Evolutionary conservation across 2,888 invertebrate species (phyloP), one percentile per base, ranked within the genome.

Genomic region (Sthenelais limicola): DNA sequence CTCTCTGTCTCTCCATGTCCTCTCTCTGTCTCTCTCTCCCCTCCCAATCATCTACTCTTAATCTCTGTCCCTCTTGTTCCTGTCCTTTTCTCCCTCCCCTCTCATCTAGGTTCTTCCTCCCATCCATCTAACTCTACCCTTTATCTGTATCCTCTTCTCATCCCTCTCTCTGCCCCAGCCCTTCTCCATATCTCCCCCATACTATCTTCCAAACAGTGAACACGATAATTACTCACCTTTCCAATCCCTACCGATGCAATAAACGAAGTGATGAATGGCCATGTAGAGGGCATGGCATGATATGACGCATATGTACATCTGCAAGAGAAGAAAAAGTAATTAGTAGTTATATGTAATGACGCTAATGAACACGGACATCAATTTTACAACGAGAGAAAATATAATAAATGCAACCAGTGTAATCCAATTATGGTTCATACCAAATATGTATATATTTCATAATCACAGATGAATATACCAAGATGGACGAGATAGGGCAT

Each of bases 291-390:
- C 94, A 90, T 99, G 98, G 78, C 95, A 89, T 58, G 98, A 98
- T 88, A 98, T 94, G 71, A 94, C 91, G n/a, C 98, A 98, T 83
- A 99, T 98, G 89, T 99, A 99, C 88, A 99, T 93, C 97, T 98
- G 91, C 75, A 84, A 84, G 9, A 30, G 21, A 52, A 74, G 58
- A 52, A 54, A 26, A 75, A 28, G 62, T 30, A 30, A 12, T n/a
- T n/a, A n/a, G n/a, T n/a, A n/a, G n/a, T n/a, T n/a, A n/a, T n/a
- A n/a, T n/a, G n/a, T n/a, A n/a, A n/a, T n/a, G n/a, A n/a, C 9
- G 33, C 51, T 24, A 51, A 9, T 51, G 21, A 51, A 15, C n/a
- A 15, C 12, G 12, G 12, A 12, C 12, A 18, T 15, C 12, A 43
- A 43, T 43, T 43, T 43, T 12, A 15, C 12, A 43, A 18, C 12